Evolutionary conservation across 1,140 invertebrate species (phyloP).

Genomic region (Sweltsa coloradensis): DNA sequence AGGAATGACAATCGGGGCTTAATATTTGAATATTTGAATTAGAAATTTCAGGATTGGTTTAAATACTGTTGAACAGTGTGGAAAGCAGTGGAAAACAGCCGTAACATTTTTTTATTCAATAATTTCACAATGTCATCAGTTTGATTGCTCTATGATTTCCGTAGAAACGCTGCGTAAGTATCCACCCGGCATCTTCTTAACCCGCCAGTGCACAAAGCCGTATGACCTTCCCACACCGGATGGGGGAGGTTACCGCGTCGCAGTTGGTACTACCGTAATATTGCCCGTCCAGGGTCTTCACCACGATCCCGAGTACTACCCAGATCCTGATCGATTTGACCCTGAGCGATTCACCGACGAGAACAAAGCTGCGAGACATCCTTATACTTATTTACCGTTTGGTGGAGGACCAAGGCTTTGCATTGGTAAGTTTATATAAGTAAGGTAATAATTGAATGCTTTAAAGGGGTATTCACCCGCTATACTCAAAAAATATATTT

Average conservation of each 20-base stretch:
- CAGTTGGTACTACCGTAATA: no score
- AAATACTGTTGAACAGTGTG: not conserved
- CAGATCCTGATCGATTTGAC: conserved; percentile 39
- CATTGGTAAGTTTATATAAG: conserved; percentile 29
- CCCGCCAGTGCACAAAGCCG: conserved; percentile 2
- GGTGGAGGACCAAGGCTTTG: conserved; percentile 37
- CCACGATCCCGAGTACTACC: conserved; percentile 36
- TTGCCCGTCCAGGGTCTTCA: conserved; percentile 32
- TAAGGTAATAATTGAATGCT: no score
- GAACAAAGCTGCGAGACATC: conserved; percentile 18
- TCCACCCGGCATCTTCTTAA: conserved; percentile 20
- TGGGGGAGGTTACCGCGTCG: conserved; percentile 17
- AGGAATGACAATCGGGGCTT: not conserved
- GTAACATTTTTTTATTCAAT: not conserved
- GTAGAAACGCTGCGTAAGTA: conserved; percentile 23
- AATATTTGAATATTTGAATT: not conserved
- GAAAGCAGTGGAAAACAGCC: not conserved
- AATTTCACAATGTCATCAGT: not conserved
- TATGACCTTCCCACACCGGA: conserved; percentile 4
- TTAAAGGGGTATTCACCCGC: no score
- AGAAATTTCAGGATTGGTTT: not conserved
- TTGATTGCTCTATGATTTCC: not conserved
- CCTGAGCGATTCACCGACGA: conserved; percentile 30
- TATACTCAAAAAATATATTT: no score
- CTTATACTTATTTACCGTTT: conserved; percentile 33